Base-by-base conservation (phyloP, 2,113 vertebrate genomes). In the Hiodon tergisus region DNA sequence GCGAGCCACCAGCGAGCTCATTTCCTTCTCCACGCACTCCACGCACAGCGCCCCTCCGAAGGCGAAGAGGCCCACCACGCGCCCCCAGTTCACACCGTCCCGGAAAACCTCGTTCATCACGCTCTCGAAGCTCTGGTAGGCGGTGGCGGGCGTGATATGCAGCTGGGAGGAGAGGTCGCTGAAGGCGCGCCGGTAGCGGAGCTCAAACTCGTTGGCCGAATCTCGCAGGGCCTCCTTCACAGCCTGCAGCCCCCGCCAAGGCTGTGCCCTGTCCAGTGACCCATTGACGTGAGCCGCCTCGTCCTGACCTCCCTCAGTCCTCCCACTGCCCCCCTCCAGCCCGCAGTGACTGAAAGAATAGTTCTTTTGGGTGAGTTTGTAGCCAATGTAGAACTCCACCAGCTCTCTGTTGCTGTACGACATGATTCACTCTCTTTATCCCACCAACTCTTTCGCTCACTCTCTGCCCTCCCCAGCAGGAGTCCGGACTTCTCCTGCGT, bases 1-100 rank as follows among this genome's bases (percentile, higher is more conserved):
- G 85, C 95, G 88, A 67, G 84, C 89, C 87, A 98, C 96, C 86
- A 98, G 84, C 0, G 90, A 89, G 78, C 92, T 91, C 96, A 98
- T 98, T 90, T 98, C 97, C 89, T 99, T 99, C 89, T 96, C 95
- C 48, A 96, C 93, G 51, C 97, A 97, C 87, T 99, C 97, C 70
- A 97, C 96, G 0, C 97, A 98, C 75, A 98, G 85, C 6, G 97
- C 97, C 66, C 96, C 97, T 7, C 97, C 97, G 77, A 98, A 99
- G 10, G 93, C 95, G 69, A 99, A 98, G 83, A 99, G 95, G 52
- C 96, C 97, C 80, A 99, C 94, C 67, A 99, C 91, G 74, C 97
- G 93, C 7, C 97, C 97, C 97, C 97, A 99, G 95, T 99, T 98
- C 86, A 97, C 94, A n/a, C 95, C 95, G 55, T 98, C 96, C 0